Conservation (phyloP, 2,797 vertebrate species). For the Fratercula arctica region DNA sequence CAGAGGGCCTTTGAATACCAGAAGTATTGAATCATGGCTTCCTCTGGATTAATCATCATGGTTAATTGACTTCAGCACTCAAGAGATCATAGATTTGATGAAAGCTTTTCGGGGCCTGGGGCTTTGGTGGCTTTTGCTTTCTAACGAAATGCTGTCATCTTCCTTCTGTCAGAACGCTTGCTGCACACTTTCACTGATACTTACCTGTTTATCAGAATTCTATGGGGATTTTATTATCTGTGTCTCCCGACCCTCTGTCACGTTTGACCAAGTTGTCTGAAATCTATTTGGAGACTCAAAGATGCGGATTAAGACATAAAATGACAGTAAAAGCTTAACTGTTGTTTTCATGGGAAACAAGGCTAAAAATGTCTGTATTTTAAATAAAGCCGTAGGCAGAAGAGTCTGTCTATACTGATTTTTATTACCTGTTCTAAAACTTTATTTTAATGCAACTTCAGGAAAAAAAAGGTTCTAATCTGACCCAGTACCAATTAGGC, state of each 20-base stretch:
- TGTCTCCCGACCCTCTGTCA: background rate
- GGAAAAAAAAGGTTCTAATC: background rate
- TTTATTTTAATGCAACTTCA: background rate
- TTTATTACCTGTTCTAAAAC: background rate
- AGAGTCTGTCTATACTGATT: background rate
- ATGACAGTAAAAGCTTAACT: background rate
- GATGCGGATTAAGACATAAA: background rate
- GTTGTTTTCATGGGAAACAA: background rate
- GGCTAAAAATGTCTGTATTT: background rate
- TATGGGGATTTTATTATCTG: background rate
- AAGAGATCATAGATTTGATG: background rate
- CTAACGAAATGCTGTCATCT: background rate
- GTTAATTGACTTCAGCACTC: background rate
- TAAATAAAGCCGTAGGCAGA: background rate
- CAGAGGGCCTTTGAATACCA: background rate
- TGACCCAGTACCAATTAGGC: background rate
- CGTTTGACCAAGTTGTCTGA: background rate
- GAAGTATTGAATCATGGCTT: background rate
- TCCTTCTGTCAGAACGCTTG: background rate
- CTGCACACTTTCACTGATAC: background rate
- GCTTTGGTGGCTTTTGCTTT: background rate
- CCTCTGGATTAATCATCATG: background rate
- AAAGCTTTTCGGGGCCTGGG: background rate
- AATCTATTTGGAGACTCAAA: background rate
- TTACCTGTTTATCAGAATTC: background rate